phyloP scores from a whole-genome alignment of 2,113 vertebrate genomes.

The Salvelinus namaycush region DNA sequence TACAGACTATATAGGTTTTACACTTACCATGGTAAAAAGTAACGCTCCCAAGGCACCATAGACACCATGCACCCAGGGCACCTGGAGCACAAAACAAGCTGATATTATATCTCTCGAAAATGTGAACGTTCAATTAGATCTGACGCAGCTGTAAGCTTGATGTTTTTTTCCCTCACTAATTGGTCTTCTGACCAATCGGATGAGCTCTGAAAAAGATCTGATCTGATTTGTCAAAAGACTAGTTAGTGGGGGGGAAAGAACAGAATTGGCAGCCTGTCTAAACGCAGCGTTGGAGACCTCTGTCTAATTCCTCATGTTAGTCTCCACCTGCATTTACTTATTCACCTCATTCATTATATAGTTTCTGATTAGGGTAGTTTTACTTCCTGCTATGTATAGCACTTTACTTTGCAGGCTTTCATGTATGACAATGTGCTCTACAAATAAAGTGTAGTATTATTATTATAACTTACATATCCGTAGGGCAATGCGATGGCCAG shows the following conservation, averaged over 20 bases:
- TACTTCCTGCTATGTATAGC: background rate
- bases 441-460: background rate
- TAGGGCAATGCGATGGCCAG: conserved; percentile 82
- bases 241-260: too few species aligned
- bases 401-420: background rate
- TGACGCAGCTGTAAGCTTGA: background rate
- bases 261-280: too few species aligned
- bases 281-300: background rate
- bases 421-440: background rate
- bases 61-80: conserved; percentile 85
- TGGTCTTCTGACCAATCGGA: too few species aligned
- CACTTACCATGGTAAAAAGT: conserved; percentile 87
- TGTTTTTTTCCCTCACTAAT: too few species aligned
- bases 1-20: background rate
- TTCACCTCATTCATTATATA: background rate
- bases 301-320: background rate
- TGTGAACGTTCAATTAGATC: background rate
- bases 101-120: background rate
- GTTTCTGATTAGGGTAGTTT: background rate
- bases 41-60: conserved; percentile 85
- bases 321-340: background rate
- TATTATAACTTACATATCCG: conserved; percentile 79
- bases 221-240: too few species aligned
- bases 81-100: conserved; percentile 61
- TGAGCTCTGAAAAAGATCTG: too few species aligned